phyloP scores from a whole-genome alignment of 2,797 vertebrate species.

The Sebastes alutus region DNA sequence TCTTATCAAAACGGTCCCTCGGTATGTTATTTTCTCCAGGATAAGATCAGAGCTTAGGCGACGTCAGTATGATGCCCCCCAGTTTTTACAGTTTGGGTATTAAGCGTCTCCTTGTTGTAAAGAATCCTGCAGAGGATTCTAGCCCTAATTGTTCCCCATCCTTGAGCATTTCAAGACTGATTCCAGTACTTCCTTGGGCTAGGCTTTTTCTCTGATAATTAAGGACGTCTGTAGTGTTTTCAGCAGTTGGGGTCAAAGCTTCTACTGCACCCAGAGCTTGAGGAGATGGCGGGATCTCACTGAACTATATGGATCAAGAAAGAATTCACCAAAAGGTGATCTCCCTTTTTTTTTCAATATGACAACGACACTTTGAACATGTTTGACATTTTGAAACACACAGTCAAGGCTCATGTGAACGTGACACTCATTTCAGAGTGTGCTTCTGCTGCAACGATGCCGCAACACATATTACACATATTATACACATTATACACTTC shows the following conservation, averaged over 20 bases:
- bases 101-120: constrained; percentile 30
- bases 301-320: constrained; percentile 14
- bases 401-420: neutral
- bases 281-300: constrained; percentile 12
- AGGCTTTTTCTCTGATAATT: constrained; percentile 47
- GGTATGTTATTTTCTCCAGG: constrained; percentile 31
- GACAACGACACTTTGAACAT: constrained; percentile 2
- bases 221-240: constrained; percentile 53
- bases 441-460: neutral
- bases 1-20: constrained; percentile 23
- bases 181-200: constrained; percentile 21
- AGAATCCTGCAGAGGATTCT: constrained; percentile 26
- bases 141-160: constrained; percentile 44
- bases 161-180: constrained; percentile 42
- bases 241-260: constrained; percentile 47
- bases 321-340: constrained; percentile 16
- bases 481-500: neutral
- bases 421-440: neutral
- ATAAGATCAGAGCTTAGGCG: constrained; percentile 48
- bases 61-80: constrained; percentile 34
- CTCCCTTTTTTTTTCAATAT: neutral
- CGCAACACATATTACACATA: neutral
- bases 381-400: constrained; percentile 36
- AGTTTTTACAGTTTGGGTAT: constrained; percentile 35
- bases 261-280: constrained; percentile 3